Conservation (phyloP, 2,113 vertebrate species). For the Hippocampus zosterae region DNA sequence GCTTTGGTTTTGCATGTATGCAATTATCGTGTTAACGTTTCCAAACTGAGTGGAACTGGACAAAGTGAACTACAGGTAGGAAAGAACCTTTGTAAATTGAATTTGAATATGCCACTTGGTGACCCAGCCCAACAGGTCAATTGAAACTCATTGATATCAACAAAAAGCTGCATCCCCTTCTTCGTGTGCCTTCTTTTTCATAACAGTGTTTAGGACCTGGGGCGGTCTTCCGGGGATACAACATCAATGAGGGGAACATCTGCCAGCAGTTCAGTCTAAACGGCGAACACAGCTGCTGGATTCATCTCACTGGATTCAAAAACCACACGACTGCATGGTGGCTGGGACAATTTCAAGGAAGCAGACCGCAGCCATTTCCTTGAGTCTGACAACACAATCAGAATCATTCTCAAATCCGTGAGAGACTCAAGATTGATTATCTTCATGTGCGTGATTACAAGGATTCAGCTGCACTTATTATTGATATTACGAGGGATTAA, state of each 20-base stretch:
- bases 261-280: constrained; percentile 23
- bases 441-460: background rate
- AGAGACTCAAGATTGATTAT: background rate
- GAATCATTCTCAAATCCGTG: constrained; percentile 3
- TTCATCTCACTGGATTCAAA: constrained; percentile 39
- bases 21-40: no score
- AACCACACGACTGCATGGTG: constrained; percentile 32
- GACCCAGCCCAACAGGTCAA: background rate
- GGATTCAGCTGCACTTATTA: background rate
- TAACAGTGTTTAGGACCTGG: background rate
- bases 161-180: background rate
- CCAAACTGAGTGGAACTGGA: no score
- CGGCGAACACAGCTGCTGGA: constrained; percentile 37
- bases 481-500: background rate
- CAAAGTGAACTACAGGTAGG: no score
- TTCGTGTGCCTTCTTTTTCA: background rate
- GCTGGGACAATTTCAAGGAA: constrained; percentile 52
- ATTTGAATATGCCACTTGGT: no score
- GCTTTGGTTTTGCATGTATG: no score
- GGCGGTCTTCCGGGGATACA: constrained; percentile 38
- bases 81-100: no score
- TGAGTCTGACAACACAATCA: constrained; percentile 14
- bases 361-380: constrained; percentile 40
- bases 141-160: constrained; percentile 9
- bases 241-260: constrained; percentile 41